Evolutionary conservation across 1,140 invertebrate genomes (phyloP), one percentile per base, ranked within the genome.

Genomic region (Lepidurus packardi): DNA sequence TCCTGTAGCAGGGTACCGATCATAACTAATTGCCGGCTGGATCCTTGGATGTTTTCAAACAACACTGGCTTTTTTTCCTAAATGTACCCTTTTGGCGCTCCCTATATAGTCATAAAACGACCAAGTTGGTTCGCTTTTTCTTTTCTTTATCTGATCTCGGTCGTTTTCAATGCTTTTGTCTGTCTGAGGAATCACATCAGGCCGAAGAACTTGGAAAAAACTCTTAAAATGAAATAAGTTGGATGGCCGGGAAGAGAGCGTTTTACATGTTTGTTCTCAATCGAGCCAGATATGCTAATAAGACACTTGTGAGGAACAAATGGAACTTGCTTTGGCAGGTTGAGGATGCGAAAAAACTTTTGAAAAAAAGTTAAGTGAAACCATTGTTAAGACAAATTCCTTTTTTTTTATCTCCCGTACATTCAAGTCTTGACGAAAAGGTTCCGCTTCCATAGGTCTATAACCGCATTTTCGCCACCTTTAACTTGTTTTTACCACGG

Each of bases 231-330:
- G 53, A 21, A 21, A 21, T 65, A 21, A n/a, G 16, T 9, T 16
- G 53, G 6, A 13, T 13, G 53, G 53, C 16, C 1, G 53, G 53
- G 53, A 16, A 65, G 21, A 65, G 21, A 65, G 21, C 6, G 53
- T 65, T 47, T 47, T 65, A 65, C 8, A 21, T 65, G 21, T 21
- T 13, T 65, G 8, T 65, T 16, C 2, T 65, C 16, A 65, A 65
- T 65, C 16, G 21, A 65, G 53, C 53, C 53, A 11, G 53, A 65
- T 65, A 65, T 65, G 53, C 53, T 21, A 65, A 65, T 65, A 65
- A 21, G 21, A 65, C 53, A 21, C 7, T 65, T 21, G 53, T 65
- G 21, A 65, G 34, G 34, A 34, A 65, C 16, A 65, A 65, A 65
- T 0, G 53, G 21, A 65, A 65, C 53, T 13, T 34, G 34, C 34